Conservation (phyloP, 2,113 vertebrate genomes). For the Aegotheles bennettii region DNA sequence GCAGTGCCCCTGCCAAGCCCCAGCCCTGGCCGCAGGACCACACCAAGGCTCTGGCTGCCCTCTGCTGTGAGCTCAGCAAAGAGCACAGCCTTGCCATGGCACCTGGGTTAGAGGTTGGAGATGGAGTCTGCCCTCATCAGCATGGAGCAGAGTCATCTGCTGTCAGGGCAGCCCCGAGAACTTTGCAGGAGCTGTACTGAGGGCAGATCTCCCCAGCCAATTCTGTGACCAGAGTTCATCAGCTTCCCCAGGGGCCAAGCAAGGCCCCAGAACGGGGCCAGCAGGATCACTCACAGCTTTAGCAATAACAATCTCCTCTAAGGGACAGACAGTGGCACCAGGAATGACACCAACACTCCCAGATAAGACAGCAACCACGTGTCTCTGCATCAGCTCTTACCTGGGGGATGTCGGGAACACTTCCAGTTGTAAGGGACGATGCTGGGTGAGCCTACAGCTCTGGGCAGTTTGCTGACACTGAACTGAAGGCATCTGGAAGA, state of each 20-base stretch:
- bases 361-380: background rate
- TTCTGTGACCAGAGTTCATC: too few relatives aligned
- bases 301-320: background rate
- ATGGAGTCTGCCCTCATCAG: accelerated
- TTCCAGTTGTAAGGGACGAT: background rate
- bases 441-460: background rate
- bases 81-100: background rate
- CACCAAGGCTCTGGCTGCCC: accelerated
- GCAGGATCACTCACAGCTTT: too few relatives aligned
- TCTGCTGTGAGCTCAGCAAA: background rate
- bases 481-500: background rate
- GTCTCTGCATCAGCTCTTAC: too few relatives aligned
- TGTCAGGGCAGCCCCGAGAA: background rate
- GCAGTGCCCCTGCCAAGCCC: background rate
- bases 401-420: background rate
- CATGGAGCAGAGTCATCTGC: accelerated
- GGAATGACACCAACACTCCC: accelerated
- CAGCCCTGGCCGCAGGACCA: background rate
- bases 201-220: background rate
- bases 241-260: background rate
- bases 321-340: background rate
- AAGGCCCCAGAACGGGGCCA: background rate
- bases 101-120: background rate
- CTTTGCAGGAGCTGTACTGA: accelerated
- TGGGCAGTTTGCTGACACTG: background rate